Evolutionary conservation across 2,797 vertebrate species (phyloP).

Genomic region (Thripadectes ignobilis): DNA sequence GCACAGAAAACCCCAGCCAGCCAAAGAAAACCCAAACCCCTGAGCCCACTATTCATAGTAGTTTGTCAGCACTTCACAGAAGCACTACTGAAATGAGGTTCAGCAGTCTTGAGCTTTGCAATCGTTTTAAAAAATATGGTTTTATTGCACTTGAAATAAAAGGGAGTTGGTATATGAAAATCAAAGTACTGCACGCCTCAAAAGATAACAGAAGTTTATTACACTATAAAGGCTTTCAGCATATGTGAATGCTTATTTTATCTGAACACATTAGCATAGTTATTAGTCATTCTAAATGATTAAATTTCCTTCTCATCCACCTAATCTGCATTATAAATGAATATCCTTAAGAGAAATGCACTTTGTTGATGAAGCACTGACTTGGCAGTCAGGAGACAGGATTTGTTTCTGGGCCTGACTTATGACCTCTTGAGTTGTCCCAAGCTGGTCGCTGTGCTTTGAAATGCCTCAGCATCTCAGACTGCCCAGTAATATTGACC

Average conservation of each 20-base stretch:
- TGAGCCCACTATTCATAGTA: rapidly evolving
- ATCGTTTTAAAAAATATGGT: background rate
- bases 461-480: background rate
- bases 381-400: background rate
- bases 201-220: constrained; percentile 63
- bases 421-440: background rate
- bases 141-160: constrained; percentile 38
- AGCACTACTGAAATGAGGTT: background rate
- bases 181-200: constrained; percentile 5
- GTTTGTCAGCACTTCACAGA: background rate
- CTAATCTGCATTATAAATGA: constrained; percentile 61
- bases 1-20: background rate
- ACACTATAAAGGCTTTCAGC: constrained; percentile 46
- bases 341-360: constrained; percentile 12
- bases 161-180: constrained; percentile 33
- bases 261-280: constrained; percentile 65
- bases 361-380: background rate
- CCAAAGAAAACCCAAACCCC: background rate
- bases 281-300: constrained; percentile 60
- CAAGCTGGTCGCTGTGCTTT: background rate
- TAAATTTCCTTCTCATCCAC: constrained; percentile 37
- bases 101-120: background rate
- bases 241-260: constrained; percentile 56
- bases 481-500: background rate
- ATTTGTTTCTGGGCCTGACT: background rate